Evolutionary conservation across 2,113 vertebrate species (phyloP).

Genomic region (Eonycteris spelaea): DNA sequence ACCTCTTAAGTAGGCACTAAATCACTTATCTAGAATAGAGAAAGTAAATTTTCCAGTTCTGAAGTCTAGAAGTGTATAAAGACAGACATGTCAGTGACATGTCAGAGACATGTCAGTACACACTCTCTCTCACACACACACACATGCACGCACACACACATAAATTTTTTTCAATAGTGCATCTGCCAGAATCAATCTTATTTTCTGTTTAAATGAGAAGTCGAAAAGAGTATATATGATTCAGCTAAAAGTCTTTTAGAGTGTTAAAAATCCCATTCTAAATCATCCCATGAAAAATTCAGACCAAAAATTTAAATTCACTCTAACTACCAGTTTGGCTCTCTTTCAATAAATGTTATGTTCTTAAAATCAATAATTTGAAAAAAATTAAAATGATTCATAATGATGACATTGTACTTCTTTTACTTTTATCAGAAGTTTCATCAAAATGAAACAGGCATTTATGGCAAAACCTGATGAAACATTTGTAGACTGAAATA

Average conservation of each 20-base stretch:
- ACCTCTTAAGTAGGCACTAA: slow-evolving; percentile 14
- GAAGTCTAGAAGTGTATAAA: not conserved
- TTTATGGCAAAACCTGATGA: not conserved
- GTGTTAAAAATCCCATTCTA: not conserved
- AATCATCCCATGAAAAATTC: slow-evolving; percentile 9
- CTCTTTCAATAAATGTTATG: not conserved
- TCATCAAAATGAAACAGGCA: not conserved
- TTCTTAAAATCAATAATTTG: slow-evolving; percentile 10
- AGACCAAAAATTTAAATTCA: not conserved
- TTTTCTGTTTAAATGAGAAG: slow-evolving; percentile 32
- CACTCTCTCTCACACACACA: not conserved
- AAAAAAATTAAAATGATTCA: slow-evolving; percentile 15
- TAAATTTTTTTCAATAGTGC: slow-evolving; percentile 27
- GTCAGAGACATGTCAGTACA: not conserved
- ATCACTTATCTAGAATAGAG: not conserved
- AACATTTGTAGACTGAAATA: not conserved
- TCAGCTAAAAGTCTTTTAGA: not conserved
- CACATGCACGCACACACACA: not conserved
- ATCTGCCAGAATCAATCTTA: not conserved
- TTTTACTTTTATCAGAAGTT: not conserved
- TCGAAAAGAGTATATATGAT: not conserved
- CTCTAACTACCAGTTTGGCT: not conserved
- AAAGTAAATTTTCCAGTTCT: slow-evolving; percentile 19
- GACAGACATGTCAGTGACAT: not conserved
- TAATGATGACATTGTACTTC: not conserved